phyloP scores from a whole-genome alignment of 1,140 invertebrate species.

The Amyelois transitella region DNA sequence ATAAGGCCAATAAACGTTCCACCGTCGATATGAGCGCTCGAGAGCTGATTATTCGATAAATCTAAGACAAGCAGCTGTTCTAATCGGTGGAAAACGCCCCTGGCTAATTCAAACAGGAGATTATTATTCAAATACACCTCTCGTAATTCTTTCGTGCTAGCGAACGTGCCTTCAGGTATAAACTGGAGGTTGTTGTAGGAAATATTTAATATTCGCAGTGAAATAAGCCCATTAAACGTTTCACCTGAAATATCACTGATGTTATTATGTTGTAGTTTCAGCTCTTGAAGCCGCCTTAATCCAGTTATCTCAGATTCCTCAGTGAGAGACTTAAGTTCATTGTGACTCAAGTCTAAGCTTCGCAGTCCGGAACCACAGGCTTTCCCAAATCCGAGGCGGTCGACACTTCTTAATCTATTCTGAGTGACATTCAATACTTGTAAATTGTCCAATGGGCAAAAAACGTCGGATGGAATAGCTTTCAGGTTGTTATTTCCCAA shows the following conservation, averaged over 20 bases:
- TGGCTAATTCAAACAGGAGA: conserved; percentile 84
- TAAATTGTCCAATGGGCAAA: conserved; percentile 86
- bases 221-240: conserved; percentile 83
- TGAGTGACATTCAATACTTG: conserved; percentile 88
- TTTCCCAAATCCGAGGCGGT: conserved; percentile 82
- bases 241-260: conserved; percentile 86
- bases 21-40: conserved; percentile 86
- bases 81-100: conserved; percentile 86
- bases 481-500: conserved; percentile 87
- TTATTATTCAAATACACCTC: conserved; percentile 91
- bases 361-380: conserved; percentile 77
- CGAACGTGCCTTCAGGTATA: conserved; percentile 86
- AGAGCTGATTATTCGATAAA: conserved; percentile 91
- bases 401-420: conserved; percentile 83
- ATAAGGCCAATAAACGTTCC: conserved; percentile 90
- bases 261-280: conserved; percentile 87
- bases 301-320: conserved; percentile 83
- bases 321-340: conserved; percentile 81
- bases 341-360: conserved; percentile 85
- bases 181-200: conserved; percentile 87
- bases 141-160: conserved; percentile 82
- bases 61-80: conserved; percentile 90
- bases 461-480: conserved; percentile 81
- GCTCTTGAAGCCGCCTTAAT: conserved; percentile 82
- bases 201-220: conserved; percentile 86